Conservation (phyloP, 2,113 vertebrate species). For the Tapirus terrestris region DNA sequence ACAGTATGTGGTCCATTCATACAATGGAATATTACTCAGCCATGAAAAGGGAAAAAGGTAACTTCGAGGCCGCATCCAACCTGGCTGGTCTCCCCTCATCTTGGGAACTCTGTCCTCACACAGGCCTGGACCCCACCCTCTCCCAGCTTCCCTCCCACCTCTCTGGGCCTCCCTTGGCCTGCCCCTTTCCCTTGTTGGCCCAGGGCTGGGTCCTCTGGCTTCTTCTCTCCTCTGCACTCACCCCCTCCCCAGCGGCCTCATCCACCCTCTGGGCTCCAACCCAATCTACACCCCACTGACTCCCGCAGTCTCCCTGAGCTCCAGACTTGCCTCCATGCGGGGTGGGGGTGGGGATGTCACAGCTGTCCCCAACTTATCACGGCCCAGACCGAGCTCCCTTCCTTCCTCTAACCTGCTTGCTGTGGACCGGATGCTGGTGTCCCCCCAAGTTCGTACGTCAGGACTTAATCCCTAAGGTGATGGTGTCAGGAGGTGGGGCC, state of each 20-base stretch:
- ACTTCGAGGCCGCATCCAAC: no score
- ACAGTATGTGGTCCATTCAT: background rate
- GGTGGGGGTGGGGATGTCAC: background rate
- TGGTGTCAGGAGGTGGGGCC: background rate
- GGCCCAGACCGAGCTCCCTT: background rate
- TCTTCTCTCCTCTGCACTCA: background rate
- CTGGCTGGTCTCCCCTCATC: no score
- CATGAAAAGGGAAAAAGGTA: background rate
- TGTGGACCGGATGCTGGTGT: background rate
- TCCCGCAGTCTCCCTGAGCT: background rate
- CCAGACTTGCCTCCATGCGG: background rate
- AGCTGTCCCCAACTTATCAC: background rate
- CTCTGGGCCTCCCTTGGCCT: background rate
- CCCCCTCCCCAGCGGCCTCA: accelerated
- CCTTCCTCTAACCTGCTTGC: background rate
- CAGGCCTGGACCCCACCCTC: no score
- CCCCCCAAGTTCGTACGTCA: background rate
- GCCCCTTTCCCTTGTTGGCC: no score
- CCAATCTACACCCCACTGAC: no score
- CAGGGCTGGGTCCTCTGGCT: no score
- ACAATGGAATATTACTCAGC: background rate
- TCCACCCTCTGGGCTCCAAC: background rate
- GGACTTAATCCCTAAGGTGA: background rate
- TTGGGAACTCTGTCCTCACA: no score
- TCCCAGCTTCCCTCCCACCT: background rate